A percentile compares a stretch with the other conserved stretches of the same genome.
Conservation (phyloP, 1,140 invertebrate genomes). For the Drosophila tristis region DNA sequence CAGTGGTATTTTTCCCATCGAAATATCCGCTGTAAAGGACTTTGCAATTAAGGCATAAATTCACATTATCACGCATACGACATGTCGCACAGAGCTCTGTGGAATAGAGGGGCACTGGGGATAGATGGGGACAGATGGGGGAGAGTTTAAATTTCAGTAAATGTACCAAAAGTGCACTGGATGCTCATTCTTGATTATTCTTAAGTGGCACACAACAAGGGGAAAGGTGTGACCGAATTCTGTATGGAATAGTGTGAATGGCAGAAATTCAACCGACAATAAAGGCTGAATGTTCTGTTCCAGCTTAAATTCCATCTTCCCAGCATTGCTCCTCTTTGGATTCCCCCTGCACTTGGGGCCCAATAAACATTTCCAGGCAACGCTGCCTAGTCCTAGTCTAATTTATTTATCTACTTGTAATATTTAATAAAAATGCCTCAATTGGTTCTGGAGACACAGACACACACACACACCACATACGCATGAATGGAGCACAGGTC, state of each 20-base stretch:
- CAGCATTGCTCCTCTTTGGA: no score
- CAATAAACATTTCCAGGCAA: conserved; percentile 37
- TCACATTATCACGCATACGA: conserved; percentile 59
- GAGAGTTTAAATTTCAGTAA: background rate
- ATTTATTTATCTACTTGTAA: conserved; percentile 70
- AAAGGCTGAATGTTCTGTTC: no score
- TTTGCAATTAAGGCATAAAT: conserved; percentile 72
- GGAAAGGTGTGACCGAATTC: no score
- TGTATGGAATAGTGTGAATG: no score
- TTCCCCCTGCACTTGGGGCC: background rate
- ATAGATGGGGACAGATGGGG: no score
- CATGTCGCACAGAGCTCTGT: conserved; percentile 12
- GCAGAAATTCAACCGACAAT: no score
- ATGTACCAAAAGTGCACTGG: no score
- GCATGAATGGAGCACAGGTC: background rate
- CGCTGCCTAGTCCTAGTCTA: conserved; percentile 33
- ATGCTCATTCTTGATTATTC: no score
- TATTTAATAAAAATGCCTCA: conserved; percentile 71
- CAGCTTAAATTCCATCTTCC: background rate
- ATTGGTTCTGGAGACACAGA: conserved; percentile 35
- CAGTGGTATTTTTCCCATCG: conserved; percentile 24
- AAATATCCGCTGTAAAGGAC: conserved; percentile 27
- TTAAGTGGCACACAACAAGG: no score
- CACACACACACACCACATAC: conserved; percentile 3
- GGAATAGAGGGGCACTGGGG: background rate